phyloP scores from a whole-genome alignment of 2,888 invertebrate species.

The Caenorhabditis japonica region DNA sequence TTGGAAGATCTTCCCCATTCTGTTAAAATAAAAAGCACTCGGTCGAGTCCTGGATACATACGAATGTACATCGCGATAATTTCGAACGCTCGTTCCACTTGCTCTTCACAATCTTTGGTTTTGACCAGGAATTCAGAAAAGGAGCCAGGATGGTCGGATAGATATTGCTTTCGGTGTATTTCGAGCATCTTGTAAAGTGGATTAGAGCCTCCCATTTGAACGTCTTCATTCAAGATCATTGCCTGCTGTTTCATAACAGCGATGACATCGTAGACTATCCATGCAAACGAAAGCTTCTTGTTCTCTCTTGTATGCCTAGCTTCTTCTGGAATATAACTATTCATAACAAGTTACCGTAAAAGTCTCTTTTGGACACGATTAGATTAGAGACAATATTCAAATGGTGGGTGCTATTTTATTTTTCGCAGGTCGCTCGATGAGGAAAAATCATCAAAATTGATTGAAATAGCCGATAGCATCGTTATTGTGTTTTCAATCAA shows the following conservation, averaged over 20 bases:
- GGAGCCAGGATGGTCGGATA: constrained; percentile 24
- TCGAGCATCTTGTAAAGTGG: constrained; percentile 46
- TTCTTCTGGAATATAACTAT: constrained; percentile 46
- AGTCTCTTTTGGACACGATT: no score
- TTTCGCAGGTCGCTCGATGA: no score
- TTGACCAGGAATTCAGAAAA: constrained; percentile 25
- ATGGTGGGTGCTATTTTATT: no score
- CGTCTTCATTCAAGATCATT: constrained; percentile 11
- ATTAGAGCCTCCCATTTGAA: constrained; percentile 28
- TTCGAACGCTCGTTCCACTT: constrained; percentile 9
- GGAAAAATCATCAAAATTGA: no score
- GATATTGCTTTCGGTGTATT: constrained; percentile 38
- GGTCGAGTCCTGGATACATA: constrained; percentile 44
- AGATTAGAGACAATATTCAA: no score
- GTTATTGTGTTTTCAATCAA: no score
- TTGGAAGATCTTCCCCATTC: constrained; percentile 50
- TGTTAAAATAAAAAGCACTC: constrained; percentile 45
- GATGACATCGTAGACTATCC: constrained; percentile 54
- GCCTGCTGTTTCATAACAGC: constrained; percentile 39
- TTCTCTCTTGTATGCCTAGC: constrained; percentile 31
- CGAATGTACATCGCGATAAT: constrained; percentile 32
- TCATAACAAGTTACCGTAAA: no score
- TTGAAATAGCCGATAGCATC: no score
- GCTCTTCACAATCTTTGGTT: background rate
- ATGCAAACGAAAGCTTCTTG: constrained; percentile 56